phyloP scores from a whole-genome alignment of 37 sponge, comb jelly and placozoan genomes.

The Agelas oroides region DNA sequence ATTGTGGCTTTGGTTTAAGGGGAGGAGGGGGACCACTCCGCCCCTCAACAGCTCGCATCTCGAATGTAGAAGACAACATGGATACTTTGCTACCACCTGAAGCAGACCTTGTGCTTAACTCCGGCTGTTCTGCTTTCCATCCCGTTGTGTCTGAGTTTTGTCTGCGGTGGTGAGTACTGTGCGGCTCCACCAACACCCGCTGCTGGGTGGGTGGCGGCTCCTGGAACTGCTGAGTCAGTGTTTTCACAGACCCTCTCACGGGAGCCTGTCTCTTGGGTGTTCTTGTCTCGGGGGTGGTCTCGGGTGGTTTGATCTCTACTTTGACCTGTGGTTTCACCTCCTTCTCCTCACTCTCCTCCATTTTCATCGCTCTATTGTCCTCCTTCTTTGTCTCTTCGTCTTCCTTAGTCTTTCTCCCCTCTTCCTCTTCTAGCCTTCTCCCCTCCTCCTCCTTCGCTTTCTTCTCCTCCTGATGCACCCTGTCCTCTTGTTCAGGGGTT shows the following conservation, averaged over 20 bases:
- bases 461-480: not conserved
- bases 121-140: not conserved
- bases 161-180: not conserved
- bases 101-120: not conserved
- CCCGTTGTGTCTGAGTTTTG: conserved; percentile 2
- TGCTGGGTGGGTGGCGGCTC: too few species aligned
- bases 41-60: not conserved
- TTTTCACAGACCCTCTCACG: conserved; percentile 26
- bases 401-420: not conserved
- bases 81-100: conserved; percentile 36
- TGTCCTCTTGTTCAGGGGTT: too few species aligned
- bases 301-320: not conserved
- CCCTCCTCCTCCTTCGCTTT: not conserved
- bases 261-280: not conserved
- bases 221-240: conserved; percentile 47
- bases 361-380: not conserved
- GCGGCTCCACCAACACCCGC: conserved; percentile 43
- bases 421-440: not conserved
- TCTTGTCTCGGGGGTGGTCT: not conserved
- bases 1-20: conserved; percentile 20
- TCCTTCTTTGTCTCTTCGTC: conserved; percentile 6
- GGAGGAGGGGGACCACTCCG: conserved; percentile 24
- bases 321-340: too few species aligned
- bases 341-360: not conserved
- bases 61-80: conserved; percentile 6